phyloP scores from a whole-genome alignment of 1,140 invertebrate genomes.

The Formica selysi region DNA sequence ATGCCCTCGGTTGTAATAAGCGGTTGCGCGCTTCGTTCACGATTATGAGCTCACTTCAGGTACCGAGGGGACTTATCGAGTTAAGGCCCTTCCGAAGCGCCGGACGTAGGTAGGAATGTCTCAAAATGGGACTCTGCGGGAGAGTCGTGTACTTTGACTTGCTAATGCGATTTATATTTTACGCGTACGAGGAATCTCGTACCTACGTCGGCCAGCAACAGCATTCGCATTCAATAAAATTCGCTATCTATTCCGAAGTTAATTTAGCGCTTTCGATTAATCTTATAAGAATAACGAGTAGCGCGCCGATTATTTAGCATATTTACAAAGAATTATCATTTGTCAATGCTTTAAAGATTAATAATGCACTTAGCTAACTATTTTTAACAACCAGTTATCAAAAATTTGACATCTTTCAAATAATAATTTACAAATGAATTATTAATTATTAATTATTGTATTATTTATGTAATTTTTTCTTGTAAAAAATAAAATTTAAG shows the following conservation, averaged over 20 bases:
- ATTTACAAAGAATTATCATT: neutral
- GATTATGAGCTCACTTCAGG: slow-evolving; percentile 78
- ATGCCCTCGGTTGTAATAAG: slow-evolving; percentile 79
- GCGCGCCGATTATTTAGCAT: neutral
- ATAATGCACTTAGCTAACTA: neutral
- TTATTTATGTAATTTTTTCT: neutral
- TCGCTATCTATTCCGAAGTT: neutral
- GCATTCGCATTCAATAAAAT: slow-evolving; percentile 5
- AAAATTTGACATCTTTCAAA: neutral
- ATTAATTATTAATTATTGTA: neutral
- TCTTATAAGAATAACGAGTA: neutral
- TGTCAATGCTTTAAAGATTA: neutral
- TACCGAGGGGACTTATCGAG: slow-evolving; percentile 76
- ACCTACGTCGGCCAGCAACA: neutral
- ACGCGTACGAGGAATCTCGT: slow-evolving; percentile 8
- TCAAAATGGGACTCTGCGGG: neutral
- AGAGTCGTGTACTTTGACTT: slow-evolving; percentile 35
- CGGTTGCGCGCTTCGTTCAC: slow-evolving; percentile 75
- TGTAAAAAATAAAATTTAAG: neutral
- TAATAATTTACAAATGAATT: neutral
- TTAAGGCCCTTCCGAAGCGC: slow-evolving; percentile 60
- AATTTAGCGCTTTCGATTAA: slow-evolving; percentile 1
- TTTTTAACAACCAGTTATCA: neutral
- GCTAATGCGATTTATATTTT: slow-evolving; percentile 27
- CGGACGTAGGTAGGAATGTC: slow-evolving; percentile 36